A percentile compares a stretch with the other conserved stretches of the same genome.
phyloP scores from a whole-genome alignment of 2,113 vertebrate genomes.

The Corapipo altera region DNA sequence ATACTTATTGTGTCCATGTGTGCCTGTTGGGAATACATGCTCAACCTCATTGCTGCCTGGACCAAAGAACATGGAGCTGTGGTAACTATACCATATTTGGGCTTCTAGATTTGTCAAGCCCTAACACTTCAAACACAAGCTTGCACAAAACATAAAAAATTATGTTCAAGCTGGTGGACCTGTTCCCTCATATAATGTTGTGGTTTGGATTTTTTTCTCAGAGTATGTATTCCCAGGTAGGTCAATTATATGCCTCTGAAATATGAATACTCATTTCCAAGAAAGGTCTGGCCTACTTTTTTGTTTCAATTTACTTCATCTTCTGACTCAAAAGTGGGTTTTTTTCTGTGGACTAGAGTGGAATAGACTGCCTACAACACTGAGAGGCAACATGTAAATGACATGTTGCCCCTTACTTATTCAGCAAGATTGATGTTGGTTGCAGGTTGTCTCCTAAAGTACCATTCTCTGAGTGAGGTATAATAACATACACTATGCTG shows the following conservation, averaged over 20 bases:
- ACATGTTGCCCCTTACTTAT: background rate
- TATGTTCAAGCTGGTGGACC: background rate
- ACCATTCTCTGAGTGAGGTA: background rate
- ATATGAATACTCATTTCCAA: background rate
- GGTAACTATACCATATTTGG: background rate
- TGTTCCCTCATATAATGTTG: background rate
- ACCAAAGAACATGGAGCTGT: background rate
- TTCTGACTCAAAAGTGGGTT: background rate
- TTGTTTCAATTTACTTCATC: background rate
- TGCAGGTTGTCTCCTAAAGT: background rate
- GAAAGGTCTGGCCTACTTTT: background rate
- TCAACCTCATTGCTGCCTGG: background rate
- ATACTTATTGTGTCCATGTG: background rate
- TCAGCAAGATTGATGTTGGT: background rate
- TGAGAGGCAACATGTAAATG: rapidly evolving
- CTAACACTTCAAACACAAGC: background rate
- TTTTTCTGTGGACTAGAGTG: background rate
- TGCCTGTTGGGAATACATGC: background rate
- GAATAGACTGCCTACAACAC: background rate
- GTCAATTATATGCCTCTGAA: background rate
- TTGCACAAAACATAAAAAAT: background rate
- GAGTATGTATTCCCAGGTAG: background rate
- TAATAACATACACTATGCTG: background rate
- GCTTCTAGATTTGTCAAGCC: background rate
- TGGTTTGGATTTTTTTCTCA: background rate